These are phyloP conservation scores for Nyctereutes procyonoides DNA, from an alignment of 2,113 vertebrate species.

Conservation along the genomic window DNA sequence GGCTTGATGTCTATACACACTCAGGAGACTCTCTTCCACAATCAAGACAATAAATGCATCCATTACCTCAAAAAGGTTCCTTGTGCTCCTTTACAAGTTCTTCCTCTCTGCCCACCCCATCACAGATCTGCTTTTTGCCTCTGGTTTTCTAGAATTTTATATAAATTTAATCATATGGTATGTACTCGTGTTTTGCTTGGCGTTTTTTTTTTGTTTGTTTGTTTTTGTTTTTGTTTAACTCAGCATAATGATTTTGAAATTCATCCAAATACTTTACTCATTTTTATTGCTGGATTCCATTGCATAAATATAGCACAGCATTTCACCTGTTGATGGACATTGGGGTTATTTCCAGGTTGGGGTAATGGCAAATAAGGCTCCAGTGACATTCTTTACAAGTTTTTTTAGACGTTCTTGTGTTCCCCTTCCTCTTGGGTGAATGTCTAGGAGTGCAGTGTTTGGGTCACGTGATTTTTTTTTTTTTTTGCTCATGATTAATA, in stretches of 20 bases:
- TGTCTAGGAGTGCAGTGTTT: not conserved
- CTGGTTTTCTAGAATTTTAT: not conserved
- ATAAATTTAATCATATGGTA: not conserved
- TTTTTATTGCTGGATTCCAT: not conserved
- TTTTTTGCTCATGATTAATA: too few relatives aligned
- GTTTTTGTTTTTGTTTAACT: not conserved
- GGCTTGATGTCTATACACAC: too few relatives aligned
- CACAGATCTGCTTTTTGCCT: not conserved
- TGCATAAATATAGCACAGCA: not conserved
- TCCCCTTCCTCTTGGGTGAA: not conserved
- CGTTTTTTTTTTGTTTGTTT: not conserved
- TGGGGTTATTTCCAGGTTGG: not conserved
- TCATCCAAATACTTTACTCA: not conserved
- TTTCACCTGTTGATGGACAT: not conserved
- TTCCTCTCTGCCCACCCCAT: not conserved
- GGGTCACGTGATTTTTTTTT: not conserved
- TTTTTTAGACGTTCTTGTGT: not conserved
- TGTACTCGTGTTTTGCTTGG: not conserved
- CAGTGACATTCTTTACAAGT: too few relatives aligned
- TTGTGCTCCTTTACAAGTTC: fast-evolving
- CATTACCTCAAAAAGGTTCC: not conserved
- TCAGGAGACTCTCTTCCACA: not conserved
- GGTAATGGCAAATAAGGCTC: not conserved
- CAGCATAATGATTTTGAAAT: conserved; percentile 7
- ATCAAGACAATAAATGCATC: not conserved